phyloP scores from a whole-genome alignment of 2,797 vertebrate species.

The Craterocephalus amniculus region DNA sequence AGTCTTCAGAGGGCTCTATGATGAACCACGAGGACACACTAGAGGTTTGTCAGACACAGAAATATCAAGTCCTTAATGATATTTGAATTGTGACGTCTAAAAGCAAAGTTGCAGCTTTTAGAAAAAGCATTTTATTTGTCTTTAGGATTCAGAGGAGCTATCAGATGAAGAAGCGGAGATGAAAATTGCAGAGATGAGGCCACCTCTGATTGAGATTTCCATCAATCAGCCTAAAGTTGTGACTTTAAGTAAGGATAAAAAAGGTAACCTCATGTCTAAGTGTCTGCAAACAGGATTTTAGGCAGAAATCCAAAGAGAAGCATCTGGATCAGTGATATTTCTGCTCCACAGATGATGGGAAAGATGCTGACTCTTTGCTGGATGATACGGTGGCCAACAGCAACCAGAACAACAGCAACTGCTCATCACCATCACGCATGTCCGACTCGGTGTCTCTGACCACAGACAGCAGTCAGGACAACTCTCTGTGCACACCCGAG shows the following conservation, averaged over 20 bases:
- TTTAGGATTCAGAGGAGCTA: constrained; percentile 95
- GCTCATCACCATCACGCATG: constrained; percentile 98
- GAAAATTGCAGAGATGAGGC: constrained; percentile 97
- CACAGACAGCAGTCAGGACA: constrained; percentile 96
- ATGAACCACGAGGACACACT: constrained; percentile 90
- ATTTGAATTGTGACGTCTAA: neutral
- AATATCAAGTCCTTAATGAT: neutral
- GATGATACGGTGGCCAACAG: constrained; percentile 96
- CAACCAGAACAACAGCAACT: constrained; percentile 99
- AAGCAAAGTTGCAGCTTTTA: neutral
- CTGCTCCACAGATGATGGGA: constrained; percentile 85
- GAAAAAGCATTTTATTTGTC: constrained; percentile 7
- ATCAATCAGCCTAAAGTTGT: constrained; percentile 98
- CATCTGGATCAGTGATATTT: constrained; percentile 6
- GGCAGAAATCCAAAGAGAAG: neutral
- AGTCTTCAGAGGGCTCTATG: constrained; percentile 83
- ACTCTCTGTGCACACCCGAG: constrained; percentile 93
- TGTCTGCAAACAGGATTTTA: neutral
- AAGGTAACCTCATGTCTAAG: constrained; percentile 82
- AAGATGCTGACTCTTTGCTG: constrained; percentile 92
- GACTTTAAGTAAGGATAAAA: constrained; percentile 94
- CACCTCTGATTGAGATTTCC: constrained; percentile 95
- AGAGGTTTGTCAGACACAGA: constrained; percentile 83
- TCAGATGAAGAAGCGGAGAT: constrained; percentile 98
- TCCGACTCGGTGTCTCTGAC: constrained; percentile 98